These are phyloP conservation scores for Zaprionus tsacasi DNA, from an alignment of 1,140 invertebrate genomes.

Conservation along the genomic window DNA sequence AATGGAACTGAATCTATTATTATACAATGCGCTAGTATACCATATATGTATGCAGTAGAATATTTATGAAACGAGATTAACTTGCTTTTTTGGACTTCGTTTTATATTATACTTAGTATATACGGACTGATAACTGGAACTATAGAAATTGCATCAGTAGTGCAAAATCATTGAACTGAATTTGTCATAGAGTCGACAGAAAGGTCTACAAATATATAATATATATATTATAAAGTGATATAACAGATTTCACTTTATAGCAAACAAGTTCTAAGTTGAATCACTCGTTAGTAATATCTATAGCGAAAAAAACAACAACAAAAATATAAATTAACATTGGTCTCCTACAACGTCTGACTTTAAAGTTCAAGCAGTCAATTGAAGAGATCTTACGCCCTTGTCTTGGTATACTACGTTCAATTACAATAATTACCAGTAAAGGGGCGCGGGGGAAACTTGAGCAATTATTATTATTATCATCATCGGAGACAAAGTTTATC, in stretches of 20 bases:
- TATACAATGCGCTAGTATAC: too few species aligned
- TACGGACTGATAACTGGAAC: conserved; percentile 11
- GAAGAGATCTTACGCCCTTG: conserved; percentile 36
- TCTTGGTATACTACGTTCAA: conserved; percentile 17
- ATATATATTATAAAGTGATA: neutral
- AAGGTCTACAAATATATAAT: neutral
- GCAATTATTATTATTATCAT: neutral
- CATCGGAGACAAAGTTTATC: conserved; percentile 22
- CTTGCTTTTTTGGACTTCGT: conserved; percentile 39
- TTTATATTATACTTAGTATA: conserved; percentile 13
- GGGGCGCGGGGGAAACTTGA: neutral
- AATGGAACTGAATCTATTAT: neutral
- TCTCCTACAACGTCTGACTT: neutral
- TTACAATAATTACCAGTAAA: conserved; percentile 35
- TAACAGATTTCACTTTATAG: neutral
- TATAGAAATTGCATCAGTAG: conserved; percentile 31
- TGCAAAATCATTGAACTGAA: conserved; percentile 52
- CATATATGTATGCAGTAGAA: conserved; percentile 2
- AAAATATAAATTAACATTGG: neutral
- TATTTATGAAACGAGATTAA: conserved; percentile 37
- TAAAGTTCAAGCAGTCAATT: conserved; percentile 33
- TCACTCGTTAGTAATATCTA: neutral
- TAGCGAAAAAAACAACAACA: neutral
- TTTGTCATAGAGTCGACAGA: conserved; percentile 40
- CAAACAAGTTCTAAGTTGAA: neutral